phyloP scores from a whole-genome alignment of 2,797 vertebrate species.

The Sebastes vulpes region DNA sequence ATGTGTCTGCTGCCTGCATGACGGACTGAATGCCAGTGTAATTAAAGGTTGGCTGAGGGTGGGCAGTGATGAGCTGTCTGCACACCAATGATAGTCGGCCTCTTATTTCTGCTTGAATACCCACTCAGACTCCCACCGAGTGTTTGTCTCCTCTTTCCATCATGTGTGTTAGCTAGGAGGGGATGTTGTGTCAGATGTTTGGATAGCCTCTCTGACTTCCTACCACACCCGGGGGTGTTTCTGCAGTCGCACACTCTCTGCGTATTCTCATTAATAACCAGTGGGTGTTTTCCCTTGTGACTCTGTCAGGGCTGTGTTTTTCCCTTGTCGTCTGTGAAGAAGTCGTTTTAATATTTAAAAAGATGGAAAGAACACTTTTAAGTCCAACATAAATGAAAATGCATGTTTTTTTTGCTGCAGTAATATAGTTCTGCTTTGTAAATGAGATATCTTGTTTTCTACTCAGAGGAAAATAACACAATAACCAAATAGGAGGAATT shows the following conservation, averaged over 20 bases:
- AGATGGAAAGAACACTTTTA: neutral
- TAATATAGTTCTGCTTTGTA: neutral
- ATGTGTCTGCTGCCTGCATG: conserved; percentile 41
- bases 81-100: conserved; percentile 40
- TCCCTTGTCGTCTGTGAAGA: neutral
- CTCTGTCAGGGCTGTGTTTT: conserved; percentile 9
- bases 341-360: conserved; percentile 3
- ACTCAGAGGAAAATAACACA: neutral
- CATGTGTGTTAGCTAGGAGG: conserved; percentile 1
- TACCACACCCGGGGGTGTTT: conserved; percentile 11
- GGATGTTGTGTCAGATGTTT: conserved; percentile 25
- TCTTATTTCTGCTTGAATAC: conserved; percentile 46
- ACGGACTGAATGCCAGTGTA: conserved; percentile 50
- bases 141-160: conserved; percentile 28
- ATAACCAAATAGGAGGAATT: neutral
- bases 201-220: conserved; percentile 22
- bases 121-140: conserved; percentile 18
- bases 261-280: conserved; percentile 39
- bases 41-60: conserved; percentile 67
- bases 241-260: conserved; percentile 1
- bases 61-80: conserved; percentile 58
- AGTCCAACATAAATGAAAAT: neutral
- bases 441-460: neutral
- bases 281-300: conserved; percentile 32
- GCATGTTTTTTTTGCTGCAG: neutral